A percentile compares a stretch with the other conserved stretches of the same genome.
These are phyloP conservation scores for Channallabes apus DNA, from an alignment of 2,797 vertebrate species.

Conservation along the genomic window DNA sequence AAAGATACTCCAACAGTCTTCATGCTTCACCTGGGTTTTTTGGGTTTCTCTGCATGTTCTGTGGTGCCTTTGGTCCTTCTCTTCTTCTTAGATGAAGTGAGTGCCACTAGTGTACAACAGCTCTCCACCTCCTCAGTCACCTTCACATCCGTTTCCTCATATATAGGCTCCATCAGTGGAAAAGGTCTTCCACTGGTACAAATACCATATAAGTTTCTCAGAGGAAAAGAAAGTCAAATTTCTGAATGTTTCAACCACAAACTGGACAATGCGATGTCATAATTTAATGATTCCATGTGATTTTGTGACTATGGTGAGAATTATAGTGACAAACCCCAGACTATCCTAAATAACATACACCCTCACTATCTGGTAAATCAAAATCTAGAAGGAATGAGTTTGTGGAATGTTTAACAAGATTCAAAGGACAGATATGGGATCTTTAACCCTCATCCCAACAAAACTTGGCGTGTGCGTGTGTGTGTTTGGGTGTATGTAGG, in stretches of 20 bases:
- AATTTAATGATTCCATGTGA: neutral
- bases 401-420: neutral
- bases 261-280: neutral
- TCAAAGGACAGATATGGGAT: neutral
- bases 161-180: constrained; percentile 74
- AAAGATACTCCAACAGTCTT: neutral
- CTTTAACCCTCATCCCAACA: neutral
- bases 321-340: neutral
- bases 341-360: neutral
- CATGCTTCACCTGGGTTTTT: constrained; percentile 85
- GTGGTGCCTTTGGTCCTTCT: constrained; percentile 79
- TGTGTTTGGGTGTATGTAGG: neutral
- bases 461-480: neutral
- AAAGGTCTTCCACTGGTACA: neutral
- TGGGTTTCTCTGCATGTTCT: constrained; percentile 81
- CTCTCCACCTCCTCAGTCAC: constrained; percentile 88
- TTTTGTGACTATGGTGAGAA: neutral
- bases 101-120: constrained; percentile 77
- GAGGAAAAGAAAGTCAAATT: neutral
- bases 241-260: neutral
- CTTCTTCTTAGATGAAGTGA: constrained; percentile 86
- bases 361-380: neutral
- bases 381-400: neutral
- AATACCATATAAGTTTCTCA: neutral
- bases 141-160: constrained; percentile 83